Evolutionary conservation across 2,113 vertebrate genomes (phyloP), one percentile per base, ranked within the genome.

Genomic region (Ondatra zibethicus): DNA sequence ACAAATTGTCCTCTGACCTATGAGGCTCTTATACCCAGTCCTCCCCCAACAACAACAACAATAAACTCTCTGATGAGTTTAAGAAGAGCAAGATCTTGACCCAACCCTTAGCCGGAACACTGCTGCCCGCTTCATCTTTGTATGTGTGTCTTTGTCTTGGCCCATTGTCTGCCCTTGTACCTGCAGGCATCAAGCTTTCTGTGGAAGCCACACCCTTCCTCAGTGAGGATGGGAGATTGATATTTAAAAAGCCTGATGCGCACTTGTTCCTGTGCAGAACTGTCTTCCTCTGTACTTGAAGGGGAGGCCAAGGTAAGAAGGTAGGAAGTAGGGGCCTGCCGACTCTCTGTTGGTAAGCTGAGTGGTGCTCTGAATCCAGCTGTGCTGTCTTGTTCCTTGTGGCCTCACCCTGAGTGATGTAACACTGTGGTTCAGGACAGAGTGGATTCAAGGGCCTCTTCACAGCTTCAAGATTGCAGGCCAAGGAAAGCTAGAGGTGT

Each of bases 71-170:
- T 12, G 17, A 3, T 4, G 5, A 93, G 65, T 31, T 29, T 73
- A 25, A 25, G 19, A n/a, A 23, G 3, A 21, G 52, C 29, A 10
- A 14, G 78, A 0, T 8, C 29, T 31, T 33, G 63, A 36, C 7
- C 0, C 0, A 0, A 1, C 75, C 92, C 55, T 58, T 2, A 0
- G 29, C 1, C 4, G 58, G 78, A 81, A 25, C 58, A 21, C 52
- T 81, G 0, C 4, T 2, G 0, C 31, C 84, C 8, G 3, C 23
- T 42, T 61, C 39, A 27, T 45, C 39, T 70, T 17, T 63, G 1
- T 16, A 14, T n/a, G 31, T 65, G 33, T 17, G 19, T 76, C 65
- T 70, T 87, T n/a, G 33, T n/a, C 63, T 68, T 88, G 65, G 76
- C 47, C 65, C 36, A 12, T 47, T 3, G 25, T 39, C 17, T 31